A percentile compares a stretch with the other conserved stretches of the same genome.
These are phyloP conservation scores for Macrocentrus cingulum DNA, from an alignment of 1,140 invertebrate genomes.

Conservation along the genomic window DNA sequence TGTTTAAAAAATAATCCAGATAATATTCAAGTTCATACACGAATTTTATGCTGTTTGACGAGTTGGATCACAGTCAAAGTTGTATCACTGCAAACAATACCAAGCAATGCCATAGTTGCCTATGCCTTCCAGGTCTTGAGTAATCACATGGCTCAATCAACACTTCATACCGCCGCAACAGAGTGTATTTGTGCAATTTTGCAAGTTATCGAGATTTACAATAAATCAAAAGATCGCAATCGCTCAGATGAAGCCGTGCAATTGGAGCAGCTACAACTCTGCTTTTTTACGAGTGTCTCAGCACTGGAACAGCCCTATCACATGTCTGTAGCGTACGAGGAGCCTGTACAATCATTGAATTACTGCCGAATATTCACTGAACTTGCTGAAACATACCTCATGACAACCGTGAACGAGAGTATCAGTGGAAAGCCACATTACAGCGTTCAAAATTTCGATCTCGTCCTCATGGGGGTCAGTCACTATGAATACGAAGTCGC, in stretches of 20 bases:
- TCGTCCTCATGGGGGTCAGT: conserved; percentile 88
- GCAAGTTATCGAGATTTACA: conserved; percentile 76
- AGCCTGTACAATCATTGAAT: conserved; percentile 86
- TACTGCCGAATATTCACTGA: conserved; percentile 96
- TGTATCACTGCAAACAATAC: conserved; percentile 66
- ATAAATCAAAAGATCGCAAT: conserved; percentile 57
- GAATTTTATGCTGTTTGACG: conserved; percentile 76
- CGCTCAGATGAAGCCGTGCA: conserved; percentile 66
- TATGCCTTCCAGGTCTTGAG: conserved; percentile 71
- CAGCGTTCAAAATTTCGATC: conserved; percentile 83
- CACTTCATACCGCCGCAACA: conserved; percentile 86
- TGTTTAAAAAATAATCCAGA: conserved; percentile 65
- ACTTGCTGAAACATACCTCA: conserved; percentile 86
- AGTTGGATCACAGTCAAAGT: conserved; percentile 77
- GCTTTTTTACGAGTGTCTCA: conserved; percentile 79
- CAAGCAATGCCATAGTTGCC: conserved; percentile 69
- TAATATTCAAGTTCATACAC: conserved; percentile 61
- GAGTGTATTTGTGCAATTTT: conserved; percentile 89
- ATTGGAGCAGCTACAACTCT: conserved; percentile 58
- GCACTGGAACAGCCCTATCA: conserved; percentile 86
- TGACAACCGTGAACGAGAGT: conserved; percentile 70
- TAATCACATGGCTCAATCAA: conserved; percentile 65
- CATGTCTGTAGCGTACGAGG: conserved; percentile 88
- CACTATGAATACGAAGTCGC: conserved; percentile 98
- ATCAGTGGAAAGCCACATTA: conserved; percentile 67